Evolutionary conservation across 1,140 invertebrate genomes (phyloP), one percentile per base, ranked within the genome.

Genomic region (Camponotus pennsylvanicus): DNA sequence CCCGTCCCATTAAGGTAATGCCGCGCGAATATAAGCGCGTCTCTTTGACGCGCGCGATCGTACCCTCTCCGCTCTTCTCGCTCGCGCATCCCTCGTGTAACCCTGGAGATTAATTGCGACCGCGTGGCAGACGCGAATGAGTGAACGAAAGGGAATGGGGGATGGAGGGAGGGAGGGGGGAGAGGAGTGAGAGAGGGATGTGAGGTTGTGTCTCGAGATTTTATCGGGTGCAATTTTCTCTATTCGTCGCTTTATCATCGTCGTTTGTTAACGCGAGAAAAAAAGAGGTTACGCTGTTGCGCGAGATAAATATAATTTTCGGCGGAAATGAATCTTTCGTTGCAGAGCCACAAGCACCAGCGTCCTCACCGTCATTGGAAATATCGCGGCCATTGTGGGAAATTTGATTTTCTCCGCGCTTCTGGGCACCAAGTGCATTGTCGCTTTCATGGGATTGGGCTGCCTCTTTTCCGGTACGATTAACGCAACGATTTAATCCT

Each of bases 1-100:
- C 94, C 94, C 52, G 75, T 80, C 49, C 86, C 84, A 70, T 92
- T 95, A 92, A 94, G 94, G 94, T 95, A 93, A 94, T 89, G 67
- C 71, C 61, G 49, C 32, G 57, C 18, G 63, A 73, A 66, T 52
- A 71, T 55, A 71, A 73, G 21, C 37, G 49, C 27, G 45, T 57
- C 55, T 52, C 66, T 59, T 78, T 78, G 52, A 78, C 37, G 21
- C 32, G 63, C 80, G 61, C 57, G 45, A 79, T 27, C 71, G 83
- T 86, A 85, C 78, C 61, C 63, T 70, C 21, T n/a, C 40, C 71
- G 27, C 57, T 55, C 49, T 52, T 52, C 57, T 61, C 70, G 40
- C 11, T 63, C 71, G 45, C 82, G 59, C 52, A 59, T 45, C 34
- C 40, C 66, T 15, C 40, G 2, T 61, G 69, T 63, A 82, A 73